Base-by-base conservation (phyloP, 2,888 invertebrate species). In the Gryllus longicercus region DNA sequence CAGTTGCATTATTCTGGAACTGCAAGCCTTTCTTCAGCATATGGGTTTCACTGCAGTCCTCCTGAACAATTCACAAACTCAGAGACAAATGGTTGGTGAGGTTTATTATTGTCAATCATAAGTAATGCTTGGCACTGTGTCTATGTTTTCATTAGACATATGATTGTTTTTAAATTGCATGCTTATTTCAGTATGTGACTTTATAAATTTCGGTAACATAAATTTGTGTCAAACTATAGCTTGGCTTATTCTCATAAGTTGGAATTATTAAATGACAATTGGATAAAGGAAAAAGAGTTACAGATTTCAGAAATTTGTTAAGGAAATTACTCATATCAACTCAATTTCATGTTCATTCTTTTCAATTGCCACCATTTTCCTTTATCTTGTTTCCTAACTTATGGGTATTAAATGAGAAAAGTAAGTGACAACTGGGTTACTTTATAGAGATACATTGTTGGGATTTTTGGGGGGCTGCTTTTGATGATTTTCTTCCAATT, bases 71-170 rank as follows among this genome's bases (percentile, higher is more conserved):
- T n/a, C 50, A 77, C 50, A 77, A 49, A 77, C 77, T 77, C 50
- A 77, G 21, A 77, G 77, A 77, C 77, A 77, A n/a, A 77, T n/a
- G n/a, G 50, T 49, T 49, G 38, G 50, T 77, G 25, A 77, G 77
- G 50, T 38, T 77, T 77, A 63, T 18, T 63, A 63, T 38, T 38
- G 38, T 38, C 38, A 38, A 5, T 38, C 38, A 38, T 38, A 38
- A 38, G 38, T 38, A 38, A 38, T 38, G 38, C 38, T 38, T 38
- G 38, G 38, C 38, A 38, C 25, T 25, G 38, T 38, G 38, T 38
- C 38, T 38, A 38, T 38, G 8, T 38, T 38, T 38, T 38, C 38
- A 38, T 38, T 38, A 38, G 38, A 38, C 38, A 38, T 38, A 38
- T 76, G 76, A 16, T 23, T n/a, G 76, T 38, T 76, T 76, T 74